A percentile compares a stretch with the other conserved stretches of the same genome.
Evolutionary conservation across 2,888 invertebrate genomes (phyloP).

Genomic region (Protophormia terraenovae): DNA sequence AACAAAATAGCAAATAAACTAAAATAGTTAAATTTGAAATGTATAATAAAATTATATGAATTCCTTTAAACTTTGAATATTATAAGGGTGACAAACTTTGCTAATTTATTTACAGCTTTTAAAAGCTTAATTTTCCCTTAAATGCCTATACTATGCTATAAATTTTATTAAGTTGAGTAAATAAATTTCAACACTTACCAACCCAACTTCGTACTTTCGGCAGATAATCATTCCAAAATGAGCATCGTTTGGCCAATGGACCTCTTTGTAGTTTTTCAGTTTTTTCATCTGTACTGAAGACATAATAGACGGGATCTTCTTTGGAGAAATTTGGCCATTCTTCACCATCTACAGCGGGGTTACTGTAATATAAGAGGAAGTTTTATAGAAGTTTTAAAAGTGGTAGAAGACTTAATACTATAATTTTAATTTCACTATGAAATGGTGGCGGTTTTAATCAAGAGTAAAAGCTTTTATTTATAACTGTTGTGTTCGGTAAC

Average conservation of each 20-base stretch:
- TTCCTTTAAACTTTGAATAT: not conserved
- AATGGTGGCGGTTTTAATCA: not conserved
- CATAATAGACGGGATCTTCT: slow-evolving; percentile 93
- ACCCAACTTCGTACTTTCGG: slow-evolving; percentile 91
- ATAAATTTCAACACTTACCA: slow-evolving; percentile 81
- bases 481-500: not conserved
- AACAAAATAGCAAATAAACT: not conserved
- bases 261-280: slow-evolving; percentile 86
- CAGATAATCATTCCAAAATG: slow-evolving; percentile 98
- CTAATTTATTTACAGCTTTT: not conserved
- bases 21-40: not conserved
- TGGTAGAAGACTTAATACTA: not conserved
- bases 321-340: slow-evolving; percentile 95
- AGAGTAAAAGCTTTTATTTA: not conserved
- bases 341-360: slow-evolving; percentile 80
- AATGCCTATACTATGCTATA: not conserved
- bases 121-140: slow-evolving; percentile 34
- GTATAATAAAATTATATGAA: not conserved
- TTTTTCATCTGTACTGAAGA: slow-evolving; percentile 90
- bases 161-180: not conserved
- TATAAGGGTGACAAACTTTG: not conserved
- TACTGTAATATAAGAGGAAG: slow-evolving; percentile 72
- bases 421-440: not conserved
- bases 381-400: not conserved
- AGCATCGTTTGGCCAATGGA: slow-evolving; percentile 92